Evolutionary conservation across 2,888 invertebrate genomes (phyloP), one percentile per base, ranked within the genome.

Genomic region (Cryptocephalus moraei): DNA sequence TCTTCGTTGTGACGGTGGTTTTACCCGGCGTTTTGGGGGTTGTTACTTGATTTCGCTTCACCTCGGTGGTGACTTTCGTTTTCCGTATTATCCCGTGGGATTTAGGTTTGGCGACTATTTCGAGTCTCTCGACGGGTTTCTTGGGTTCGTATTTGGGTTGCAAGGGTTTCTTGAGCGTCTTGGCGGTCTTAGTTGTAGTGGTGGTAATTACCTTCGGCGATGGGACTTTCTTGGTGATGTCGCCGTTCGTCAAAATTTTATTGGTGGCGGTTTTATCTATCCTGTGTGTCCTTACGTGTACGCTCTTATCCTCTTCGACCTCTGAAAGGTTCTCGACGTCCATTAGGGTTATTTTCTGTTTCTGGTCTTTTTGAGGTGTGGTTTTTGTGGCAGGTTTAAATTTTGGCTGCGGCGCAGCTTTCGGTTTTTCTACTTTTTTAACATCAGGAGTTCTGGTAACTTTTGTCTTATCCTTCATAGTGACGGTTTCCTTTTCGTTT

Each of bases 251-350:
- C 31, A 51, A 32, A 11, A 50, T 47, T 22, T 22, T 22, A 8
- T 51, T 48, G 43, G 52, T 48, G 10, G 49, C 49, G 8, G 54
- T 61, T 33, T 61, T 59, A 45, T 64, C 62, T 34, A 62, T 58
- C 44, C 62, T 55, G 32, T 64, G 61, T 4, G 64, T 61, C 52
- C 63, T 54, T 8, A 59, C 48, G 49, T 61, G 59, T 34, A 56
- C 44, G 9, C 51, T 52, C 14, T 52, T 57, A 40, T 62, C 58
- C 46, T 56, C 56, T 46, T 55, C 54, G 11, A 43, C 43, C 43
- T 56, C 53, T 36, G 54, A 51, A 22, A 56, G 34, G 8, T 57
- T 56, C 43, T 63, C 64, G 13, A 62, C 52, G 44, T 63, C 55
- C 38, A 49, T 46, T 13, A 62, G 45, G 12, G 58, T 52, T 13